phyloP scores from a whole-genome alignment of 2,888 invertebrate genomes.

The Tipula helvola region DNA sequence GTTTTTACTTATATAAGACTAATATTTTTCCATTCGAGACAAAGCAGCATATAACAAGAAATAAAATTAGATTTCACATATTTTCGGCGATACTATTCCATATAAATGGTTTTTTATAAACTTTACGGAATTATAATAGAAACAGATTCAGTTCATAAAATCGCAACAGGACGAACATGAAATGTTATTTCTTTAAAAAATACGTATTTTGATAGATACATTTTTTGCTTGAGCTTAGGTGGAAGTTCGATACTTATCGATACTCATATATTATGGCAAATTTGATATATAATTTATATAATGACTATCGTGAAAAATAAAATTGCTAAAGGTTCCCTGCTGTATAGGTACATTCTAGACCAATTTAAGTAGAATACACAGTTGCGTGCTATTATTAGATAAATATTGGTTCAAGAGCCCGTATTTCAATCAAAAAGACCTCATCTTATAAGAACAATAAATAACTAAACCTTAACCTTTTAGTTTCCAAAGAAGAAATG shows the following conservation, averaged over 20 bases:
- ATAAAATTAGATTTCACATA: neutral
- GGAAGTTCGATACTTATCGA: neutral
- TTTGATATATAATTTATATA: too few species aligned
- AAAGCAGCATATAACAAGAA: neutral
- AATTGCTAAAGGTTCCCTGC: too few species aligned
- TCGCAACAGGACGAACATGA: neutral
- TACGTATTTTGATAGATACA: neutral
- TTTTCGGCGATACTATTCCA: neutral
- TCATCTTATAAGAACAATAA: too few species aligned
- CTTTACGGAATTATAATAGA: neutral
- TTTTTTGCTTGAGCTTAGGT: neutral
- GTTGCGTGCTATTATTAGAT: too few species aligned
- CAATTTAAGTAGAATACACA: too few species aligned
- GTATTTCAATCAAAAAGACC: too few species aligned
- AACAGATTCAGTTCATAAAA: neutral
- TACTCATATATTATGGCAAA: neutral
- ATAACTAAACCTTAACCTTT: too few species aligned
- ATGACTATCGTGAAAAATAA: too few species aligned
- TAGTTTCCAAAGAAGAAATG: too few species aligned
- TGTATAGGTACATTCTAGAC: too few species aligned
- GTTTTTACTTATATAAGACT: neutral
- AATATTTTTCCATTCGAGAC: neutral
- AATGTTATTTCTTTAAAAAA: neutral
- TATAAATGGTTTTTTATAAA: neutral
- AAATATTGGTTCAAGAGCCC: too few species aligned